Percentiles rank a stretch among this genome's conserved stretches.
These are phyloP conservation scores for Thyatira batis DNA, from an alignment of 2,888 invertebrate species.

Conservation along the genomic window DNA sequence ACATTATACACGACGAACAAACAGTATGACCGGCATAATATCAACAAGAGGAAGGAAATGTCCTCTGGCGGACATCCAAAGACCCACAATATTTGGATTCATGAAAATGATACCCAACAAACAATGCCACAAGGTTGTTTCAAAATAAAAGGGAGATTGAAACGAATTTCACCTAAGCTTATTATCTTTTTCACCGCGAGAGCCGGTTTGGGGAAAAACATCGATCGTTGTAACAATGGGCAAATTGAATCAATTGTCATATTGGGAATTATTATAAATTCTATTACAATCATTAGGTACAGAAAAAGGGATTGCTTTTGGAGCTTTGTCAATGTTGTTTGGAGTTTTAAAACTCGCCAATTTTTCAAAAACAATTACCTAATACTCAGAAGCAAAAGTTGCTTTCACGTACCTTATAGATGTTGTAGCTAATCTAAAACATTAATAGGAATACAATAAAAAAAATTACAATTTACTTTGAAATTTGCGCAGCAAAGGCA, in stretches of 20 bases:
- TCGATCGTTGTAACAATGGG: neutral
- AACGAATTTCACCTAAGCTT: neutral
- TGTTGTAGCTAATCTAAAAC: no score
- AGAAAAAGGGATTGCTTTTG: no score
- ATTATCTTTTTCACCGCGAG: neutral
- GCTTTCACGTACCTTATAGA: no score
- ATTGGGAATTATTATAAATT: neutral
- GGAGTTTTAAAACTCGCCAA: no score
- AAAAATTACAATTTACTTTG: no score
- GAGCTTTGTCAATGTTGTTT: no score
- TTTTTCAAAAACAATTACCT: no score
- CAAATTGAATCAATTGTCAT: slow-evolving; percentile 2
- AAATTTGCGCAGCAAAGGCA: no score
- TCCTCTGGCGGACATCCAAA: slow-evolving; percentile 9
- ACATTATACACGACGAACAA: slow-evolving; percentile 7
- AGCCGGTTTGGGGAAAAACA: neutral
- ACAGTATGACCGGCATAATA: slow-evolving; percentile 8
- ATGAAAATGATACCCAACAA: neutral
- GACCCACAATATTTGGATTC: neutral
- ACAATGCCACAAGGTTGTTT: neutral
- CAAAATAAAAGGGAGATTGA: neutral
- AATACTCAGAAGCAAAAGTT: no score
- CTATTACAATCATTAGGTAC: neutral
- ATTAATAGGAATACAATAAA: no score
- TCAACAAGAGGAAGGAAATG: slow-evolving; percentile 3